phyloP scores from a whole-genome alignment of 2,113 vertebrate species.

The Guaruba guarouba region DNA sequence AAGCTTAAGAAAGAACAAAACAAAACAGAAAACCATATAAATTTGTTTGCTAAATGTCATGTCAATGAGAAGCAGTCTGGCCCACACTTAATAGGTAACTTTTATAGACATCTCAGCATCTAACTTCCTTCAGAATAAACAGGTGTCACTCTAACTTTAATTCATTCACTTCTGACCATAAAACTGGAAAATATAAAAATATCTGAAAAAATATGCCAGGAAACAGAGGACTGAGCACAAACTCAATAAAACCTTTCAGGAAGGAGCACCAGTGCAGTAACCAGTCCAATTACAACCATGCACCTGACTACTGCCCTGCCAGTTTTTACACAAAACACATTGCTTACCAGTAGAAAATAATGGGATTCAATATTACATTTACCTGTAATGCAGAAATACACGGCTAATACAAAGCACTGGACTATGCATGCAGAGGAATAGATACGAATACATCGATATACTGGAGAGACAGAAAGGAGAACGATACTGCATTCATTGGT shows the following conservation, averaged over 20 bases:
- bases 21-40: background rate
- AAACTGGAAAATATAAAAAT: background rate
- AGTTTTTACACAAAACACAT: background rate
- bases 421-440: fast-evolving
- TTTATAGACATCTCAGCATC: background rate
- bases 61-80: background rate
- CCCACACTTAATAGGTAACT: background rate
- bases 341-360: background rate
- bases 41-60: background rate
- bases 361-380: fast-evolving
- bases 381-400: background rate
- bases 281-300: fast-evolving
- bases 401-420: background rate
- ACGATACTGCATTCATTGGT: background rate
- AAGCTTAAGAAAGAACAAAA: background rate
- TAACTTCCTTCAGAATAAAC: background rate
- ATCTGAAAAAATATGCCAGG: background rate
- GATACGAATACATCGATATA: fast-evolving
- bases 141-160: background rate
- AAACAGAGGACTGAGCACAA: background rate
- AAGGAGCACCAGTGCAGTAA: background rate
- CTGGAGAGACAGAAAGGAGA: background rate
- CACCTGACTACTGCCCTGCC: background rate
- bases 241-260: too few species aligned
- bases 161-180: background rate